These are phyloP conservation scores for Anarhynchus alexandrinus DNA, from an alignment of 2,113 vertebrate species.

Conservation along the genomic window DNA sequence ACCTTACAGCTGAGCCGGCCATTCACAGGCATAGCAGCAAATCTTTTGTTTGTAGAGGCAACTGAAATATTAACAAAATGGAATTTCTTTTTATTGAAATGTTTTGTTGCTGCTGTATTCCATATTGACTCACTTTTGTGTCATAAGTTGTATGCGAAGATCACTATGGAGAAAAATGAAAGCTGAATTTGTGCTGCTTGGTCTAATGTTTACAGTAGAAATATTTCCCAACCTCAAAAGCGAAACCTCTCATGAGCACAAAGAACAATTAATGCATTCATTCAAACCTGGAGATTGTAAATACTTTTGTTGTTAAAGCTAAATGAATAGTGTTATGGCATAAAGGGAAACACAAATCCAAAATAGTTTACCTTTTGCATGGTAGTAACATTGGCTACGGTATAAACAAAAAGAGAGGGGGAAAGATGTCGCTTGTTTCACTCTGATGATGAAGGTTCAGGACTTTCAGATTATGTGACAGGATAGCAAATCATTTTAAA, in stretches of 20 bases:
- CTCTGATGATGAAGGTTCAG: not conserved
- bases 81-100: not conserved
- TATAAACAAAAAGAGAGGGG: not conserved
- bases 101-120: not conserved
- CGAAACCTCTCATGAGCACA: not conserved
- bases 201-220: conserved; percentile 43
- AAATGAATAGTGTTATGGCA: not conserved
- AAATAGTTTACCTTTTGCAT: not conserved
- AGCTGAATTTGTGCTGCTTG: conserved; percentile 9
- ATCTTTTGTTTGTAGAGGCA: conserved; percentile 5
- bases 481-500: not conserved
- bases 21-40: not conserved
- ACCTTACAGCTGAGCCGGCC: not conserved
- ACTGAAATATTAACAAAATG: not conserved
- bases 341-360: not conserved
- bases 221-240: conserved; percentile 44
- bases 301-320: conserved; percentile 3
- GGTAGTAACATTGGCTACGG: not conserved
- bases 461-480: not conserved
- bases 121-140: not conserved
- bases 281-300: not conserved
- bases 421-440: not conserved
- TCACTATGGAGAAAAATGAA: conserved; percentile 49
- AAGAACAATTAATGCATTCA: conserved; percentile 45
- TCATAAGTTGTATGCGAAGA: not conserved